phyloP scores from a whole-genome alignment of 2,797 vertebrate genomes.

The Enteromius paludinosus region DNA sequence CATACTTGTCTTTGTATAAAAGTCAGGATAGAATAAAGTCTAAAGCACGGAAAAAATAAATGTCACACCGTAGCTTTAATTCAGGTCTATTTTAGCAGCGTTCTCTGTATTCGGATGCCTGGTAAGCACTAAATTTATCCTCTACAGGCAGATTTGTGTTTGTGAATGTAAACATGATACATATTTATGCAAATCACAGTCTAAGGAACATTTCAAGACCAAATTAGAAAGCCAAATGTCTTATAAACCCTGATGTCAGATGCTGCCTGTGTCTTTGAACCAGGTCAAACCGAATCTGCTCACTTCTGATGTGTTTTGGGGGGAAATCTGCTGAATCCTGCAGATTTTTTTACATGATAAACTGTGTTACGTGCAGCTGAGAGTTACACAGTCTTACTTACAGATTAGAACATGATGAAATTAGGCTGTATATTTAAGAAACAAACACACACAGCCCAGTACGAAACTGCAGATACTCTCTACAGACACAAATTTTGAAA shows the following conservation, averaged over 20 bases:
- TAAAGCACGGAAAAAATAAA: background rate
- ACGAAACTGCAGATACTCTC: background rate
- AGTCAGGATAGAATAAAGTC: background rate
- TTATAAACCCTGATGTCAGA: conserved; percentile 15
- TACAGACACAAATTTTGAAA: background rate
- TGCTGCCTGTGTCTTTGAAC: background rate
- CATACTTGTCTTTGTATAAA: background rate
- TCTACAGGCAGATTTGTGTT: conserved; percentile 7
- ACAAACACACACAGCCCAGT: background rate
- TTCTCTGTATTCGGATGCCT: background rate
- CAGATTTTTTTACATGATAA: conserved; percentile 3
- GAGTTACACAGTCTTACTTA: background rate
- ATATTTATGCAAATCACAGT: conserved; percentile 20
- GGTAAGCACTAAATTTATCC: background rate
- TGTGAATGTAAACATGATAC: background rate
- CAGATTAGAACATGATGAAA: background rate
- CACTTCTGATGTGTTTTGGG: background rate
- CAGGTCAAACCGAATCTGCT: conserved; percentile 7
- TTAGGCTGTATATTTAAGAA: background rate
- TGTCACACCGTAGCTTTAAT: background rate
- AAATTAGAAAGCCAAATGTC: conserved; percentile 11
- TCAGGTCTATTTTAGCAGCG: conserved; percentile 9
- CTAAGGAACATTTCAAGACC: background rate
- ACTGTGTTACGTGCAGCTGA: background rate
- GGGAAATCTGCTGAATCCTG: background rate